These are phyloP conservation scores for Drosophila albomicans DNA, from an alignment of 1,140 invertebrate species.

Conservation along the genomic window DNA sequence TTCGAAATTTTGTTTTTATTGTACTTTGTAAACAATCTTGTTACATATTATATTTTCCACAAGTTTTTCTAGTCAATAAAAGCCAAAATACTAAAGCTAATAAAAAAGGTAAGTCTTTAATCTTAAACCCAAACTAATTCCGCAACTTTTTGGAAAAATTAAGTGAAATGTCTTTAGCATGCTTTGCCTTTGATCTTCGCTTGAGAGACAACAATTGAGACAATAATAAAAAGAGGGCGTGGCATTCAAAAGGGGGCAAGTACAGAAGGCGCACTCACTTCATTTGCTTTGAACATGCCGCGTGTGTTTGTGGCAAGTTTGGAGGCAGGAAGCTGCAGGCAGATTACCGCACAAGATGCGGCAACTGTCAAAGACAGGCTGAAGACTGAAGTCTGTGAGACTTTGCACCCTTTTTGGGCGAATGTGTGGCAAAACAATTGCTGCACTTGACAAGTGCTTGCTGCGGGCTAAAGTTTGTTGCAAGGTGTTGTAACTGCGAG, in stretches of 20 bases:
- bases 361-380: conserved; percentile 6
- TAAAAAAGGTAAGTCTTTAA: not conserved
- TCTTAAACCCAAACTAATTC: not conserved
- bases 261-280: not conserved
- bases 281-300: conserved; percentile 27
- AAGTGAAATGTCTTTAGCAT: not conserved
- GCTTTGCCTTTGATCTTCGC: conserved; percentile 7
- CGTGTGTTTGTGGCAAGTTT: conserved; percentile 11
- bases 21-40: too few relatives aligned
- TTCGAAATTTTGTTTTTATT: too few relatives aligned
- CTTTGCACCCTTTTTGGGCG: conserved; percentile 3
- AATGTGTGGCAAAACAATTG: conserved; percentile 2
- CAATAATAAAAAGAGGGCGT: conserved; percentile 8
- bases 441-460: conserved; percentile 46
- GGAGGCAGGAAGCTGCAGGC: not conserved
- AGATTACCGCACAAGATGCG: conserved; percentile 22
- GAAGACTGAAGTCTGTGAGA: not conserved
- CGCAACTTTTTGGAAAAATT: not conserved
- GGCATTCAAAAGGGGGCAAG: not conserved
- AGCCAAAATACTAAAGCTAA: not conserved
- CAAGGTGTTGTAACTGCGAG: conserved; percentile 12
- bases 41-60: too few relatives aligned
- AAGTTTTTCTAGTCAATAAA: not conserved
- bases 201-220: not conserved
- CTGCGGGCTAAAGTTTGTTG: conserved; percentile 1